Conservation (phyloP, 1,140 invertebrate species). For the Palaemon carinicauda region DNA sequence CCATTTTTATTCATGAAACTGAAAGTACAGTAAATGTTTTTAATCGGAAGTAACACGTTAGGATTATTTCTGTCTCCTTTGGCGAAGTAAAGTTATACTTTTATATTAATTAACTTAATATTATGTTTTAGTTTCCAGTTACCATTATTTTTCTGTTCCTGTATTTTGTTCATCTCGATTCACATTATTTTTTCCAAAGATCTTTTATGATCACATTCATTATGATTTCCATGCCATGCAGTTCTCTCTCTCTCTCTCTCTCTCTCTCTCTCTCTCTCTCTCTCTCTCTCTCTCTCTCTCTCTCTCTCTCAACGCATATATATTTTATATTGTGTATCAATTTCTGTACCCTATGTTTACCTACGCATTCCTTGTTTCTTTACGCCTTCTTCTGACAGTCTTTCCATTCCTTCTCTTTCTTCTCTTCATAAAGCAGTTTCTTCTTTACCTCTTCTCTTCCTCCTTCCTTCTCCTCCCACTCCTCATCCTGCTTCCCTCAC, state of each 20-base stretch:
- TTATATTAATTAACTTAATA: no score
- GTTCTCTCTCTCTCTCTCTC: background rate
- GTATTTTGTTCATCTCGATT: background rate
- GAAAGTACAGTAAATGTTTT: no score
- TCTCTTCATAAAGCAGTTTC: no score
- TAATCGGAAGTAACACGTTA: no score
- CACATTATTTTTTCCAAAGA: background rate
- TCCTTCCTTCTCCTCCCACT: background rate
- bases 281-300: background rate
- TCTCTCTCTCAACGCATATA: background rate
- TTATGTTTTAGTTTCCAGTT: no score
- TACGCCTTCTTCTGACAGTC: background rate
- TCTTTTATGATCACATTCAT: background rate
- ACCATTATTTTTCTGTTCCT: no score
- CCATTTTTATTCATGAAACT: no score
- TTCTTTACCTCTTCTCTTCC: background rate
- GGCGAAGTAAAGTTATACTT: no score
- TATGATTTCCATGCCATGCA: background rate
- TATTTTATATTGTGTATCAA: background rate
- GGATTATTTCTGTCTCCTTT: no score
- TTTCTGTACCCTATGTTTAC: background rate
- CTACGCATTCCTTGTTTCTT: background rate
- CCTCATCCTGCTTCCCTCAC: background rate
- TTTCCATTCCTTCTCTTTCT: no score
- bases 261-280: background rate